Percentiles rank a stretch among this genome's conserved stretches.
Evolutionary conservation across 2,888 invertebrate genomes (phyloP).

Genomic region (Biston betularia): DNA sequence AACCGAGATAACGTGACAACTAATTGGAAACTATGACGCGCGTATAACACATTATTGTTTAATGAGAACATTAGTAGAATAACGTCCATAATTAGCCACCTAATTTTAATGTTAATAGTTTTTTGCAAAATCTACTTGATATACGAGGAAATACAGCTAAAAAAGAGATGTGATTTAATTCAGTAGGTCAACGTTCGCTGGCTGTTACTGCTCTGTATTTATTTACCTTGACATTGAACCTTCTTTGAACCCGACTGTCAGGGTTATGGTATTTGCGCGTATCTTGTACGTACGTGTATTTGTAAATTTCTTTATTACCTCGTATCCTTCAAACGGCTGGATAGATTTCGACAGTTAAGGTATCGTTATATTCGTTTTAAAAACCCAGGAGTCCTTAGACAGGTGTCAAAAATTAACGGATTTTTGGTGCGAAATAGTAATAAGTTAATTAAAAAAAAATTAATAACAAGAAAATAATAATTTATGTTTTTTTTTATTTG

Average conservation of each 20-base stretch:
- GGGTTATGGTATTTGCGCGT: neutral
- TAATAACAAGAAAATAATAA: too few relatives aligned
- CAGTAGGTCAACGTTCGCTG: neutral
- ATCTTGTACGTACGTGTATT: neutral
- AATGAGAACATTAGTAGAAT: constrained; percentile 13
- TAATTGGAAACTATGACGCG: constrained; percentile 39
- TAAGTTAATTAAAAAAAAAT: too few relatives aligned
- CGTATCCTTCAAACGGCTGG: too few relatives aligned
- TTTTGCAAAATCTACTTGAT: neutral
- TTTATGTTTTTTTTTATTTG: too few relatives aligned
- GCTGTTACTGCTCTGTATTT: neutral
- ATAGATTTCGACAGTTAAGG: too few relatives aligned
- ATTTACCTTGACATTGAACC: constrained; percentile 3
- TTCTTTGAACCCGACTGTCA: neutral
- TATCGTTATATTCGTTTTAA: too few relatives aligned
- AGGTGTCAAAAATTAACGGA: too few relatives aligned
- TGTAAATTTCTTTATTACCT: too few relatives aligned
- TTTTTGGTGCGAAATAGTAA: too few relatives aligned
- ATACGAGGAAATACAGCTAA: neutral
- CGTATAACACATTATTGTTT: neutral
- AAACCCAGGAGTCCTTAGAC: too few relatives aligned
- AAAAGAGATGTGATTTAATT: neutral
- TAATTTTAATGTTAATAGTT: neutral
- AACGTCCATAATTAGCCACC: neutral
- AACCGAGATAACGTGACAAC: constrained; percentile 36